A percentile compares a stretch with the other conserved stretches of the same genome.
Conservation (phyloP, 1,140 invertebrate species). For the honey bee (Apis mellifera) region Amel_HAv3.1 CM009936.2:9499001-9499500, state of each 20-base stretch:
- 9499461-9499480: constrained; percentile 9
- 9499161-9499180: no score
- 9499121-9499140: no score
- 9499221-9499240: no score
- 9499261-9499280: background rate
- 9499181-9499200: no score
- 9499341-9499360: constrained; percentile 71
- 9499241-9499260: background rate
- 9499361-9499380: constrained; percentile 59
- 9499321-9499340: constrained; percentile 58
- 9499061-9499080: background rate
- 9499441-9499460: constrained; percentile 65
- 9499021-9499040: background rate
- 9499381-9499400: constrained; percentile 71
- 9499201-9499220: no score
- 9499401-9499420: constrained; percentile 71
- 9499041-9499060: background rate
- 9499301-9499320: constrained; percentile 31
- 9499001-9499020: background rate
- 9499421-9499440: constrained; percentile 63
- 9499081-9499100: background rate
- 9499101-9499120: no score
- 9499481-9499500: constrained; percentile 17
- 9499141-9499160: no score
- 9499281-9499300: no score